Evolutionary conservation across 2,888 invertebrate species (phyloP).

Genomic region (Chloroclysta siterata): DNA sequence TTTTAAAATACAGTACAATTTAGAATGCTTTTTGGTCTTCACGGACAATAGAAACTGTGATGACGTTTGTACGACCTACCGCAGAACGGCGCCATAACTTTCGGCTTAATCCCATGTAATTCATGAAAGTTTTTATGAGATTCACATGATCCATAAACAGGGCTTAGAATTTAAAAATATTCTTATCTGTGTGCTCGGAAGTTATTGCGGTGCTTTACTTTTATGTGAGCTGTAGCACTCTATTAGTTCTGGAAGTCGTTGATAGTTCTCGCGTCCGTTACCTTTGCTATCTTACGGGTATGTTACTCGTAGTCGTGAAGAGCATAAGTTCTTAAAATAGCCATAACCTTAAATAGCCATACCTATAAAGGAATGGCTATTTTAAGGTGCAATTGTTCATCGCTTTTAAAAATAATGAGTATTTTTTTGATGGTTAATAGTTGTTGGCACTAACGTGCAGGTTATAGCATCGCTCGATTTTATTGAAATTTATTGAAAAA

Average conservation of each 20-base stretch:
- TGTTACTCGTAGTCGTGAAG: background rate
- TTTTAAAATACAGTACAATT: constrained; percentile 15
- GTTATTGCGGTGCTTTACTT: constrained; percentile 39
- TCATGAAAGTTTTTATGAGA: constrained; percentile 70
- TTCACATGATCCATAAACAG: constrained; percentile 63
- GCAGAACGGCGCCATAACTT: constrained; percentile 73
- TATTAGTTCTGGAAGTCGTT: constrained; percentile 36
- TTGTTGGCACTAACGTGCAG: too few relatives aligned
- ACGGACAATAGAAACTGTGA: constrained; percentile 41
- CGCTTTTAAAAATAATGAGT: too few relatives aligned
- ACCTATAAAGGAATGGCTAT: too few relatives aligned
- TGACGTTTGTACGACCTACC: constrained; percentile 71
- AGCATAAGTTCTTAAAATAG: too few relatives aligned
- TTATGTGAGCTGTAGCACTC: constrained; percentile 35
- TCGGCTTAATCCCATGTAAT: constrained; percentile 73
- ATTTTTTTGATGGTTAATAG: too few relatives aligned
- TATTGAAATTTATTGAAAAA: too few relatives aligned
- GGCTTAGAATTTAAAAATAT: constrained; percentile 55
- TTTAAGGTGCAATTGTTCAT: background rate
- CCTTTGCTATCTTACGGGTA: background rate
- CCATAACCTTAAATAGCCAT: too few relatives aligned
- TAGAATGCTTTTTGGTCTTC: constrained; percentile 23
- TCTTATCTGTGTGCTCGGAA: constrained; percentile 47
- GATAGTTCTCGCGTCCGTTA: constrained; percentile 25
- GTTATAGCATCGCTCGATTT: too few relatives aligned